Conservation (phyloP, 2,888 invertebrate species). For the Aelia acuminata region DNA sequence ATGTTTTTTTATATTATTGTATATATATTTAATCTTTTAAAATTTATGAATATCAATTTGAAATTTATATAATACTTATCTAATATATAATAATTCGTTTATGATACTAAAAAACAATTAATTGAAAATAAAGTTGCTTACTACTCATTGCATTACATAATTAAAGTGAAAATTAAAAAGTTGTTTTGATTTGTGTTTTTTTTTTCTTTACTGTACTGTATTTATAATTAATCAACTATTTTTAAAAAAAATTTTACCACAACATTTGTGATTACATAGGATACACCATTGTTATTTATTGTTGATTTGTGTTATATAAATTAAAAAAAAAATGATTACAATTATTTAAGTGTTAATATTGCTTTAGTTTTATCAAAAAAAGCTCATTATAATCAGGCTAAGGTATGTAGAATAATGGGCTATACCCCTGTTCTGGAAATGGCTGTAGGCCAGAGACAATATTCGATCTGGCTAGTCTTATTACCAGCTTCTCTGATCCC, state of each 20-base stretch:
- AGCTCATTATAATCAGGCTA: background rate
- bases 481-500: slow-evolving; percentile 7
- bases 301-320: background rate
- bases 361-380: background rate
- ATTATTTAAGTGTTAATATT: background rate
- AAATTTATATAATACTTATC: background rate
- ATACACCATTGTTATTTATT: no score
- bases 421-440: slow-evolving; percentile 49
- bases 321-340: background rate
- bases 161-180: background rate
- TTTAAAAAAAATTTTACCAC: no score
- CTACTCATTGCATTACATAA: background rate
- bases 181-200: background rate
- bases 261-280: no score
- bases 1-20: background rate
- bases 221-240: no score
- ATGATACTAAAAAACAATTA: background rate
- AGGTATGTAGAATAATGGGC: slow-evolving; percentile 45
- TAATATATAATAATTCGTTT: background rate
- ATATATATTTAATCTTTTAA: background rate
- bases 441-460: slow-evolving; percentile 53
- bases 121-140: background rate
- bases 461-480: slow-evolving; percentile 42
- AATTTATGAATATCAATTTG: background rate
- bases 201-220: no score